Base-by-base conservation (phyloP, 1,140 invertebrate genomes). In the Apis florea region DNA sequence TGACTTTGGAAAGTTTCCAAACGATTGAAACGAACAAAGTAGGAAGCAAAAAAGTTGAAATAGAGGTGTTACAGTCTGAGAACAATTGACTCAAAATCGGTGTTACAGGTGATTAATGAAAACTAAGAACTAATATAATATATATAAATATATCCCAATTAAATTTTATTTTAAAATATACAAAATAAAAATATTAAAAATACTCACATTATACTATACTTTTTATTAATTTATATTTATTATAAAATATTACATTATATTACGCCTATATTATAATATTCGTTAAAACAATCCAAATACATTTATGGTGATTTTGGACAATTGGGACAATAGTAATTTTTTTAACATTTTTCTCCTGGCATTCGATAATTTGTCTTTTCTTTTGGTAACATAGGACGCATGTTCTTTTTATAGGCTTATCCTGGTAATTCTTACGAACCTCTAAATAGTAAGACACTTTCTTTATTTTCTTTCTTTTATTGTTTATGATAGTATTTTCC, bases 161-260 rank as follows among this genome's bases (percentile, higher is more conserved):
- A n/a, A n/a, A n/a, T n/a, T n/a, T n/a, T n/a, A n/a, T n/a, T n/a
- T n/a, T n/a, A n/a, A n/a, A n/a, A n/a, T n/a, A 53, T 68, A 51
- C 66, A 68, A 13, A 40, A 74, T 74, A 74, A 64, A 74, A 74
- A 63, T 74, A 74, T 11, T 12, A 51, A 63, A 64, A 74, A 64
- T 63, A 63, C 54, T 64, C 49, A 68, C 0, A 40, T 58, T 71
- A 40, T 58, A 68, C 66, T 68, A 21, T 51, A 51, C 66, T 71
- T 73, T 63, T 73, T 73, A 61, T 24, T 61, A 73, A 61, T 73
- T 61, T 73, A 63, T 72, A 70, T 70, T 54, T 56, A 54, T 3
- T 53, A 72, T 59, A 72, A 72, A 21, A 59, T 72, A 72, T 72
- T 72, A 61, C 54, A 72, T 72, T 72, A 72, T 72, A 31, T 49